Base-by-base conservation (phyloP, 2,888 invertebrate species). In the Slavum lentiscoides region DNA sequence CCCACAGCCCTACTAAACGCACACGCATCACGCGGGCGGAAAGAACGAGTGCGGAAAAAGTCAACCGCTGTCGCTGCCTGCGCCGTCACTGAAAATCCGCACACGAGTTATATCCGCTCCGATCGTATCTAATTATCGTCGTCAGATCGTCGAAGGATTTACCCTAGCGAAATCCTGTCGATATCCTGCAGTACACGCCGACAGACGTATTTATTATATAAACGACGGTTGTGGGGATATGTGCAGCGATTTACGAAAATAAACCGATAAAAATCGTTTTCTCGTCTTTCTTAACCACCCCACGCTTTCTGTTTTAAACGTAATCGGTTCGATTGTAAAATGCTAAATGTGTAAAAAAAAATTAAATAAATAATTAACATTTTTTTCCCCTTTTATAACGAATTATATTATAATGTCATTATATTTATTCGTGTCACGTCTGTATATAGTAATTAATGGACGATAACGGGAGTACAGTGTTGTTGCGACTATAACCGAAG, bases 371-470 rank as follows among this genome's bases (percentile, higher is more conserved):
- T 43, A 43, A 43, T 6, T 5, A 11, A 11, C 30, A 2, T 30
- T 30, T 30, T 30, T 30, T 4, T 30, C 30, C 30, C 66, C n/a
- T n/a, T n/a, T n/a, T n/a, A 39, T 62, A 62, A 30, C 23, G 30
- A 49, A 62, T 62, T 49, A n/a, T 62, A 49, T 73, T 15, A 2
- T 68, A 68, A 6, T 21, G 66, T 66, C 39, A 5, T 4, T 30
- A 39, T 59, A 59, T 67, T 68, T 59, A 76, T 76, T 76, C 68
- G 49, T 49, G 75, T 76, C 75, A 59, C 75, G 67, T 43, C 43
- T 67, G 75, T 68, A 68, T 68, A 68, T 53, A 64, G 49, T 74
- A 74, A 64, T 43, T 43, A 43, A 43, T 43, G 9, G 2, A 43
- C 9, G 9, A 30, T 30, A 53, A 30, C 30, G 11, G n/a, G 39